Evolutionary conservation across 2,797 vertebrate genomes (phyloP).

Genomic region (Siniperca obscura): DNA sequence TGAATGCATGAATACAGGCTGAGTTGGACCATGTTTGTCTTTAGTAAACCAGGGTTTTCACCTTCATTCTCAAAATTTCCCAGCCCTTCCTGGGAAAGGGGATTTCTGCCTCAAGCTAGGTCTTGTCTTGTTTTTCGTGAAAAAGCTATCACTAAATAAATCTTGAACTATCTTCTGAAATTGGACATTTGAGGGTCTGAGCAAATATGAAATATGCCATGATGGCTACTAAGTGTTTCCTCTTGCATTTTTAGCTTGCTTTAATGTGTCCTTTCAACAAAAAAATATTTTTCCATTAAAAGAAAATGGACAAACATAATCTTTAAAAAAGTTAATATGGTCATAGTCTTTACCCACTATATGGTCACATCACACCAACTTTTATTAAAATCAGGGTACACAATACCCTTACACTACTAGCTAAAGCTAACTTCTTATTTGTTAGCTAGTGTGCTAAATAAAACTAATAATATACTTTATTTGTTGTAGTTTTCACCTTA

Average conservation of each 20-base stretch:
- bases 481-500: too few species aligned
- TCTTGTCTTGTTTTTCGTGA: not conserved
- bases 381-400: not conserved
- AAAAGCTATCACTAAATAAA: not conserved
- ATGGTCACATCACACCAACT: not conserved
- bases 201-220: constrained; percentile 36
- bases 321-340: not conserved
- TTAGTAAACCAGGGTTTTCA: constrained; percentile 37
- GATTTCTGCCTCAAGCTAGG: constrained; percentile 28
- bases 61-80: constrained; percentile 37
- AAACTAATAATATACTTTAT: too few species aligned
- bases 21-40: constrained; percentile 30
- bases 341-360: not conserved
- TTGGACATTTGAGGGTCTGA: constrained; percentile 3
- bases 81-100: constrained; percentile 24
- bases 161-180: constrained; percentile 11
- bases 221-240: constrained; percentile 1
- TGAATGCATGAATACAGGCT: constrained; percentile 11
- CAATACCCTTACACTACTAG: too few species aligned
- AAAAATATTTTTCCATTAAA: not conserved
- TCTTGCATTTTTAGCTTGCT: not conserved
- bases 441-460: too few species aligned
- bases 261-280: constrained; percentile 5
- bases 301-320: constrained; percentile 14
- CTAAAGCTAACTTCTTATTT: too few species aligned